Evolutionary conservation across 2,888 invertebrate genomes (phyloP), one percentile per base, ranked within the genome.

Genomic region (Drosophila seclusa): DNA sequence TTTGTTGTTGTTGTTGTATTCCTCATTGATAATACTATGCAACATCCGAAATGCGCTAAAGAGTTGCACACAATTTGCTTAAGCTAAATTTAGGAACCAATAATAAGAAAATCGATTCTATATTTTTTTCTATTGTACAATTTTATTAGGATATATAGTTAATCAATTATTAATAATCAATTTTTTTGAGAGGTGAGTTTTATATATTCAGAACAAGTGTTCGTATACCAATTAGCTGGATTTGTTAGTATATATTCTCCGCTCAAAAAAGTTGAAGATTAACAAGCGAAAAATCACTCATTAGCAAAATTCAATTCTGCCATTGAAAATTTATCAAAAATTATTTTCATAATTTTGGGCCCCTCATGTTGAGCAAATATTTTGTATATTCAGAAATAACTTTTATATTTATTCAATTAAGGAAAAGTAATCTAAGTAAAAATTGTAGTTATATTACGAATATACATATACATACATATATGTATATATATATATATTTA

Each of bases 311-410:
- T 21, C 1, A 42, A 42, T 42, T n/a, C 40, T 21, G 21, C n/a
- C 21, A 42, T 21, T 42, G 5, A 21, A 42, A 45, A 45, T 27
- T 24, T 16, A 13, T 13, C 13, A 24, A 45, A 8, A 45, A 27
- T 16, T 24, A 45, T 45, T 24, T 45, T 45, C 24, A 45, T 24
- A 8, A 45, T 21, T 42, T 42, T 21, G 16, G 36, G 36, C 36
- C 16, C 21, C 16, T 16, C 24, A 21, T 45, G 29, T 36, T 48
- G 18, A 52, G 52, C 54, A 62, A 71, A 72, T 71, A 71, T 68
- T 66, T 72, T 76, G 27, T 71, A 76, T 60, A 64, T 62, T 40
- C 54, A 52, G 55, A 61, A 57, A 68, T 60, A 72, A 60, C n/a
- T 67, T 67, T 45, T 45, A 24, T 45, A 45, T 61, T 58, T 64